Evolutionary conservation across 2,888 invertebrate genomes (phyloP).

Genomic region (Andricus curvator): DNA sequence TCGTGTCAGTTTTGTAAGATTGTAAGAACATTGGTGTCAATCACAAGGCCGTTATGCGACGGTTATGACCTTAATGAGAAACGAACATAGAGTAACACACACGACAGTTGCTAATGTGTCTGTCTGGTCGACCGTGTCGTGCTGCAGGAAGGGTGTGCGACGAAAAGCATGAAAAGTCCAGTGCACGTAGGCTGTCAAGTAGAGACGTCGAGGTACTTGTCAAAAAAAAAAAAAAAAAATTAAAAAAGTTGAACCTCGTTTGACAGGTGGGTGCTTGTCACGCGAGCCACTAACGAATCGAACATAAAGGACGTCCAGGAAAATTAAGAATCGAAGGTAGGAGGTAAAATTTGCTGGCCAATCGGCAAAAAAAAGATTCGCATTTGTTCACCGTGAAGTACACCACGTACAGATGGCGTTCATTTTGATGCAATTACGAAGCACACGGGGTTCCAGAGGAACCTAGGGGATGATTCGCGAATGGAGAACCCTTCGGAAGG

Average conservation of each 20-base stretch:
- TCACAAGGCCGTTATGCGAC: conserved; percentile 68
- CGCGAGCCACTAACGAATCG: background rate
- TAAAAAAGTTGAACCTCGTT: conserved; percentile 25
- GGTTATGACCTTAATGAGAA: conserved; percentile 73
- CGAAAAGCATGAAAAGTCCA: conserved; percentile 3
- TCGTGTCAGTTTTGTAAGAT: conserved; percentile 22
- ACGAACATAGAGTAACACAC: conserved; percentile 62
- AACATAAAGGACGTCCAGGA: background rate
- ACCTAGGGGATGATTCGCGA: conserved; percentile 26
- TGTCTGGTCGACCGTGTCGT: conserved; percentile 45
- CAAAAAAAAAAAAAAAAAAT: conserved; percentile 30
- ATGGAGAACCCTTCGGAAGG: background rate
- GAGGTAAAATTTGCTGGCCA: conserved; percentile 38
- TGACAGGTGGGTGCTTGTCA: conserved; percentile 12
- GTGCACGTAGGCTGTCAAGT: conserved; percentile 37
- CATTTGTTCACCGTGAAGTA: conserved; percentile 57
- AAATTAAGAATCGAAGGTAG: background rate
- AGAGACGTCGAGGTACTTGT: conserved; percentile 25
- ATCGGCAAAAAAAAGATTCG: conserved; percentile 57
- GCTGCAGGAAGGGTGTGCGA: conserved; percentile 31
- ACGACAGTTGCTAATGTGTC: conserved; percentile 52
- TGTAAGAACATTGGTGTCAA: conserved; percentile 61
- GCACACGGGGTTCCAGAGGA: conserved; percentile 39
- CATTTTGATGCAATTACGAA: conserved; percentile 62
- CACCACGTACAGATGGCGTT: conserved; percentile 69